A percentile compares a stretch with the other conserved stretches of the same genome.
Conservation (phyloP, 23 tunicate genomes). For the Styela plicata region DNA sequence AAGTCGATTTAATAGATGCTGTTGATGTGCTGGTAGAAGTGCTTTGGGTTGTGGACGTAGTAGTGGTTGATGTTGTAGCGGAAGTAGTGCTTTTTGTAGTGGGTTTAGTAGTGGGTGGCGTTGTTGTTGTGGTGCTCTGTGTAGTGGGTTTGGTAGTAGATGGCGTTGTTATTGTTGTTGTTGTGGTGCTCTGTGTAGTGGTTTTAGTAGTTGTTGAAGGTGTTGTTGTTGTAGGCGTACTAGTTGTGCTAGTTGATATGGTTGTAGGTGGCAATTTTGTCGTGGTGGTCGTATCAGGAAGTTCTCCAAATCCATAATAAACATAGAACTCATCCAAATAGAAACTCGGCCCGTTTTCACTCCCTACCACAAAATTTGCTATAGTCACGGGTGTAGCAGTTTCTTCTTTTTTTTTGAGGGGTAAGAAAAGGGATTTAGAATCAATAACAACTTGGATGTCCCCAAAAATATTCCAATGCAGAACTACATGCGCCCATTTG, state of each 20-base stretch:
- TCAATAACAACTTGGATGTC: background rate
- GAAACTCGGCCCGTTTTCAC: slow-evolving; percentile 11
- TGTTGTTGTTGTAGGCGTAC: background rate
- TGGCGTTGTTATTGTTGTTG: background rate
- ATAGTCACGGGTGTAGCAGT: background rate
- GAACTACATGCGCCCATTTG: background rate
- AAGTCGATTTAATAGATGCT: too few species aligned
- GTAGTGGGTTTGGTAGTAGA: background rate
- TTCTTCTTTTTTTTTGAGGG: background rate
- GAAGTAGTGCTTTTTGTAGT: background rate
- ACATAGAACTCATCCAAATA: slow-evolving; percentile 17
- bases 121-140: background rate
- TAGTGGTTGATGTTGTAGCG: background rate
- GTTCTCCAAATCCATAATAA: background rate
- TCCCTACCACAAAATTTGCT: background rate
- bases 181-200: background rate
- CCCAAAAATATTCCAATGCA: background rate
- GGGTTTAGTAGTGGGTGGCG: background rate
- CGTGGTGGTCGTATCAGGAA: background rate
- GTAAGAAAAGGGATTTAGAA: background rate
- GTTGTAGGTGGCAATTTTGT: background rate
- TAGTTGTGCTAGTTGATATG: background rate
- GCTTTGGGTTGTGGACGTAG: background rate
- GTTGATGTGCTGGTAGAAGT: background rate
- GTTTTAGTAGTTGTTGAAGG: background rate